Conservation (phyloP, 2,797 vertebrate genomes). For the Anguilla anguilla region DNA sequence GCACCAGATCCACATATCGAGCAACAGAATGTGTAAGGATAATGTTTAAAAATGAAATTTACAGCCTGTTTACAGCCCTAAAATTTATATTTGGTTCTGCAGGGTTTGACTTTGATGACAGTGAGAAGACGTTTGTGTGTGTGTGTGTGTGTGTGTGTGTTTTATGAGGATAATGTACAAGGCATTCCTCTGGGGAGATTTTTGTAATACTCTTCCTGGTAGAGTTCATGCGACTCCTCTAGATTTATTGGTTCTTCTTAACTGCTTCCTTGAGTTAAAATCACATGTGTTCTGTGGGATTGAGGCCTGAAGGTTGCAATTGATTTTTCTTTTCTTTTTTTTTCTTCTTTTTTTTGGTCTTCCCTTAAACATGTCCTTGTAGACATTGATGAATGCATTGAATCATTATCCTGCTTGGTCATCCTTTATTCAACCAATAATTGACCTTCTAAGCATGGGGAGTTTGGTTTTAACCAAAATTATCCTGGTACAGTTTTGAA, state of each 20-base stretch:
- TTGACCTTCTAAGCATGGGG: neutral
- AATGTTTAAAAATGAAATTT: neutral
- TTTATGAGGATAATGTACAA: too few species aligned
- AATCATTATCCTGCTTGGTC: neutral
- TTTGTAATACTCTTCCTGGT: neutral
- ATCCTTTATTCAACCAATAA: neutral
- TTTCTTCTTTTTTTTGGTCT: neutral
- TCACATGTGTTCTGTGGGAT: slow-evolving; percentile 2
- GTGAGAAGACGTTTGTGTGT: too few species aligned
- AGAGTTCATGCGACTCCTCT: neutral
- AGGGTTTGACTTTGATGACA: neutral
- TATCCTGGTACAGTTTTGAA: neutral
- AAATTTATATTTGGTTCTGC: neutral
- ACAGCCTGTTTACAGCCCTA: neutral
- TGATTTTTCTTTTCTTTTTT: neutral
- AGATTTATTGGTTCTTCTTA: neutral
- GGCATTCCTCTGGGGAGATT: neutral
- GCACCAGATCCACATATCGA: too few species aligned
- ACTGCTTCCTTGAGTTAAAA: neutral
- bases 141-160: too few species aligned
- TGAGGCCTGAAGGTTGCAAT: neutral
- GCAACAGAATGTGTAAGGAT: too few species aligned
- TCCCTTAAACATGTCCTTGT: neutral
- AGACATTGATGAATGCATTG: neutral
- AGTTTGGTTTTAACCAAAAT: neutral